Evolutionary conservation across 2,797 vertebrate species (phyloP).

Genomic region (Crossoptilon crossoptilon): DNA sequence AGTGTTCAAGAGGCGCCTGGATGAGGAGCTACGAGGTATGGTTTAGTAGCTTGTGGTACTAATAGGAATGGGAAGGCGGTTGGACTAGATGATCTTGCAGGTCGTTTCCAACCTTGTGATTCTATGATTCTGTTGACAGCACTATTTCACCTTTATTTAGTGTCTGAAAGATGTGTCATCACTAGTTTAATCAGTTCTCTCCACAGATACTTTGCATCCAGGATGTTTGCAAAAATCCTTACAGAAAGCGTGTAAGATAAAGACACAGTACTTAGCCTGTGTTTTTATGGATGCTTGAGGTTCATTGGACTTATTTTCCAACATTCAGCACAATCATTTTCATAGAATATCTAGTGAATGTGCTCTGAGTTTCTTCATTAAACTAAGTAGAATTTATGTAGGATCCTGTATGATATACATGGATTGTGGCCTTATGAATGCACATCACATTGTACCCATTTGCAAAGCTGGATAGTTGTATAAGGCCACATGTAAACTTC

Average conservation of each 20-base stretch:
- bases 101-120: no score
- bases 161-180: neutral
- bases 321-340: neutral
- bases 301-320: neutral
- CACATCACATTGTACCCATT: neutral
- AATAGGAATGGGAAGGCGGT: no score
- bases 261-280: neutral
- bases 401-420: neutral
- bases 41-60: no score
- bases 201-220: neutral
- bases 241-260: neutral
- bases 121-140: neutral
- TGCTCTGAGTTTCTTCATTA: neutral
- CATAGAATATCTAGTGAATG: neutral
- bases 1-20: no score
- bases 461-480: neutral
- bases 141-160: constrained; percentile 4
- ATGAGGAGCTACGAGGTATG: no score
- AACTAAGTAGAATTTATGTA: neutral
- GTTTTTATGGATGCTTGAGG: neutral
- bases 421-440: neutral
- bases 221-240: neutral
- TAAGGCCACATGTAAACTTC: neutral
- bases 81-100: no score
- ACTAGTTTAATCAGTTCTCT: neutral